Evolutionary conservation across 2,797 vertebrate genomes (phyloP).

Genomic region (Lithobates sylvaticus): DNA sequence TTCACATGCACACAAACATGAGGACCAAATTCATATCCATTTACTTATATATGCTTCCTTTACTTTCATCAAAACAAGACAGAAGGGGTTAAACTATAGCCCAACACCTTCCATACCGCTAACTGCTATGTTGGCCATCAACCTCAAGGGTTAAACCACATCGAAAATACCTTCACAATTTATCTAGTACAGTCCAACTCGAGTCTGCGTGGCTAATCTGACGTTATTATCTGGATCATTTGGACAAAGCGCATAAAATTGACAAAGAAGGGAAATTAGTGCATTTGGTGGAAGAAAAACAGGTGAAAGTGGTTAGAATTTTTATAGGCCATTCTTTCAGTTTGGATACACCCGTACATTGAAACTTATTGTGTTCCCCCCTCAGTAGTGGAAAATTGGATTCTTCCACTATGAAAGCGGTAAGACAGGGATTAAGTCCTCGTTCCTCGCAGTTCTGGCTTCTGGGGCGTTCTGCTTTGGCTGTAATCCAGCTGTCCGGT

Average conservation of each 20-base stretch:
- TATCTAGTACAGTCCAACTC: not conserved
- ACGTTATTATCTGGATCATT: not conserved
- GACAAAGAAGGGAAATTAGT: slow-evolving; percentile 11
- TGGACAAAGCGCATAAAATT: not conserved
- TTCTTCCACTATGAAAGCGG: slow-evolving; percentile 45
- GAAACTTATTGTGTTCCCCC: slow-evolving; percentile 32
- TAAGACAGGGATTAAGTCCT: slow-evolving; percentile 41
- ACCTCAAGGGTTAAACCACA: not conserved
- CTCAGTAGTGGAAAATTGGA: slow-evolving; percentile 46
- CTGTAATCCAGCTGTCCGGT: slow-evolving; percentile 14
- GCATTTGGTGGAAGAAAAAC: slow-evolving; percentile 35
- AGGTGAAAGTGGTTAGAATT: slow-evolving; percentile 37
- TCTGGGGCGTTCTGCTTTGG: slow-evolving; percentile 34
- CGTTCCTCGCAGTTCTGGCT: slow-evolving; percentile 29
- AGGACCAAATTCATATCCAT: no score
- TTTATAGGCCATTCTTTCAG: slow-evolving; percentile 3
- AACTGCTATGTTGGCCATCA: not conserved
- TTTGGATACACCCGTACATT: slow-evolving; percentile 15
- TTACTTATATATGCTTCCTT: no score
- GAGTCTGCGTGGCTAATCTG: not conserved
- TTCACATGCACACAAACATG: no score
- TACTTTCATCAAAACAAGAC: no score
- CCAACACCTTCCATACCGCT: not conserved
- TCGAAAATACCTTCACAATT: not conserved
- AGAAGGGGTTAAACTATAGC: not conserved